phyloP scores from a whole-genome alignment of 2,888 invertebrate genomes.

The Toxonevra muliebris region DNA sequence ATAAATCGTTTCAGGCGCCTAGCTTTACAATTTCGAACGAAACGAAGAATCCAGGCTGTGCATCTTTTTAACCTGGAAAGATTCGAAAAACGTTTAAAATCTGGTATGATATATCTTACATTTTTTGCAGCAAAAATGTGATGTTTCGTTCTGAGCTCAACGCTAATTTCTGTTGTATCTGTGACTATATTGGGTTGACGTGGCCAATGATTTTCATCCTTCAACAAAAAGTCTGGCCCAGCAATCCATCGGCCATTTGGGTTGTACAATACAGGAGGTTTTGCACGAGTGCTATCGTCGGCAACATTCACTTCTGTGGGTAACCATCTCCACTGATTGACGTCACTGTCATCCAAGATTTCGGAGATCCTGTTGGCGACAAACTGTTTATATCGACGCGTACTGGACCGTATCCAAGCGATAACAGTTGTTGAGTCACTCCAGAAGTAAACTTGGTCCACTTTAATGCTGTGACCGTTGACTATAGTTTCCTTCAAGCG shows the following conservation, averaged over 20 bases:
- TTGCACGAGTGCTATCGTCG: background rate
- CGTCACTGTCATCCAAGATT: no score
- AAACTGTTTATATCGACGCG: constrained; percentile 4
- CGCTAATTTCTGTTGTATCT: no score
- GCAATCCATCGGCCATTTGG: background rate
- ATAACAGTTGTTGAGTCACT: constrained; percentile 7
- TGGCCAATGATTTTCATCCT: background rate
- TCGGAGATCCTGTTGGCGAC: no score
- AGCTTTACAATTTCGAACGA: no score
- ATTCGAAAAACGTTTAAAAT: background rate
- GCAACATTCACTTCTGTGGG: background rate
- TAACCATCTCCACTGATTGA: background rate
- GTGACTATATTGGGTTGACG: no score
- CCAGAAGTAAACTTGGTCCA: background rate
- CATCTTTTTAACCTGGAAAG: background rate
- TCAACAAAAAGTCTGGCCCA: background rate
- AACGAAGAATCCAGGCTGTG: background rate
- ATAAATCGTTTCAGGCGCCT: no score
- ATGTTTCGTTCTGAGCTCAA: no score
- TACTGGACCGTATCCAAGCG: no score
- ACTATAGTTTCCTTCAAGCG: constrained; percentile 7
- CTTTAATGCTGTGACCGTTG: background rate
- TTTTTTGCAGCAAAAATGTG: no score
- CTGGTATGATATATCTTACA: no score
- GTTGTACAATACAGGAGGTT: background rate